A percentile compares a stretch with the other conserved stretches of the same genome.
Conservation (phyloP, 2,888 invertebrate genomes). For the Zele albiditarsus region DNA sequence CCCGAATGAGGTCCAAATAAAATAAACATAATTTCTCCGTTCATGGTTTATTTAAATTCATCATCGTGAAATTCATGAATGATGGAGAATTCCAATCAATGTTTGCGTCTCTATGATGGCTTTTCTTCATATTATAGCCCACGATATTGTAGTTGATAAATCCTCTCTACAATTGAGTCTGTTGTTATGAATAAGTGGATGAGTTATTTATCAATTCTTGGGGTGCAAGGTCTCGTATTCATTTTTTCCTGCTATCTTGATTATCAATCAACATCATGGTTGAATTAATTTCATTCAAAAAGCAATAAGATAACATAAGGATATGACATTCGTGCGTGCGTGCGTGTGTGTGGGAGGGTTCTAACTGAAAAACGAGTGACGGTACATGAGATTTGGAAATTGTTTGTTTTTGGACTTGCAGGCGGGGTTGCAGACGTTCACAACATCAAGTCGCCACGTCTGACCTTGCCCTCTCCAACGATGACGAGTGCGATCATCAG, state of each 20-base stretch:
- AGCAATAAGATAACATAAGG: not conserved
- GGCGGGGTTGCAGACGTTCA: constrained; percentile 68
- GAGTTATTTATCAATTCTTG: not conserved
- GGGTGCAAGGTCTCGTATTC: not conserved
- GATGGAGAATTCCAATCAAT: not conserved
- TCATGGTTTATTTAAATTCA: not conserved
- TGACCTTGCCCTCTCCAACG: constrained; percentile 73
- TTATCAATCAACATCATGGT: not conserved
- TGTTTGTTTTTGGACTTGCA: constrained; percentile 65
- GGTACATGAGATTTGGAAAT: constrained; percentile 49
- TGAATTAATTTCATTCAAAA: not conserved
- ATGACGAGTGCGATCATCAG: constrained; percentile 73
- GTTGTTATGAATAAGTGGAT: not conserved
- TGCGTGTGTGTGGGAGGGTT: too few relatives aligned
- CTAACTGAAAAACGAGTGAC: constrained; percentile 4
- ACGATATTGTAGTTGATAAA: not conserved
- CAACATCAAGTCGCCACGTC: constrained; percentile 71
- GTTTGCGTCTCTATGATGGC: not conserved
- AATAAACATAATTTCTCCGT: constrained; percentile 5
- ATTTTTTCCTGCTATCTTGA: not conserved
- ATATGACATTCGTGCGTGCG: not conserved
- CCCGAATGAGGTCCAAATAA: constrained; percentile 68
- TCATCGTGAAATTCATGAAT: not conserved
- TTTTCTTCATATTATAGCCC: not conserved
- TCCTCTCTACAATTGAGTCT: not conserved